Evolutionary conservation across 2,888 invertebrate genomes (phyloP).

Genomic region (Eupithecia subumbrata): DNA sequence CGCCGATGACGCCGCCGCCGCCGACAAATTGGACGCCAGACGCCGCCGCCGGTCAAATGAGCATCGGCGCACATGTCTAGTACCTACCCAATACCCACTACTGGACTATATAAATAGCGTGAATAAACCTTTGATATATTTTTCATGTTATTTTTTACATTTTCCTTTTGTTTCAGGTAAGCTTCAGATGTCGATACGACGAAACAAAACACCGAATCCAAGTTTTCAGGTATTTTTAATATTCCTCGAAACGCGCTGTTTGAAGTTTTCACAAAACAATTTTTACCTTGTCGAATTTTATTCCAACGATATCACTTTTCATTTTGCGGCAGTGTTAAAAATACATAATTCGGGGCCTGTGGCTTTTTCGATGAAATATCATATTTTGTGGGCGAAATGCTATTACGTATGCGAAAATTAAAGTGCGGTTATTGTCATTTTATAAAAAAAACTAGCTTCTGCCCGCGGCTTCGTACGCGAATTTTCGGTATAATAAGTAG

Average conservation of each 20-base stretch:
- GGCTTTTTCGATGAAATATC: background rate
- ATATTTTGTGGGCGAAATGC: background rate
- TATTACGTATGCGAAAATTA: background rate
- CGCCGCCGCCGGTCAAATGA: too few species aligned
- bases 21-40: too few species aligned
- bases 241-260: background rate
- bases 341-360: background rate
- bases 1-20: too few species aligned
- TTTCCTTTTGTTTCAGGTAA: background rate
- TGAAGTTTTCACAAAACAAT: background rate
- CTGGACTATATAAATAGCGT: too few species aligned
- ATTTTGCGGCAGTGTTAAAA: background rate
- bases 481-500: too few species aligned
- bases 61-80: too few species aligned
- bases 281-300: constrained; percentile 2
- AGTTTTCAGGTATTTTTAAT: background rate
- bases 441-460: too few species aligned
- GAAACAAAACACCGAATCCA: background rate
- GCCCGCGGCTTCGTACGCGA: too few species aligned
- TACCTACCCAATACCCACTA: too few species aligned
- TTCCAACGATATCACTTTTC: background rate
- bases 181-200: background rate
- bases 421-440: background rate
- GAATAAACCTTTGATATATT: too few species aligned
- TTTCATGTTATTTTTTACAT: background rate